These are phyloP conservation scores for Chroicocephalus ridibundus DNA, from an alignment of 2,113 vertebrate genomes.

Conservation along the genomic window DNA sequence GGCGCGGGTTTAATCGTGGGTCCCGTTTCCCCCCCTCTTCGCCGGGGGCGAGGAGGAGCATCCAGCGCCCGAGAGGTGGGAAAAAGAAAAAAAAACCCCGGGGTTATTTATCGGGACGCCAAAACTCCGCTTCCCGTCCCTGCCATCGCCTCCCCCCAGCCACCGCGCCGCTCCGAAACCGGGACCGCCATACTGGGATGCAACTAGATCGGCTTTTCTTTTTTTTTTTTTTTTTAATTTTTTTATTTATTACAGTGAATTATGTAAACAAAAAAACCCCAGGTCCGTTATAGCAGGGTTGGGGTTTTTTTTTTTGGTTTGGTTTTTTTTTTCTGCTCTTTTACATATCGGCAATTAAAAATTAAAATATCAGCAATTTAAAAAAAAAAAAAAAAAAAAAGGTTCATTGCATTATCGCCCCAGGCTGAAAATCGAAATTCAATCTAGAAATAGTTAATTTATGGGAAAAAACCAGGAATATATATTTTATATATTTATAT, in stretches of 20 bases:
- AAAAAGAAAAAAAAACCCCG: neutral
- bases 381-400: neutral
- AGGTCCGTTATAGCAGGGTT: neutral
- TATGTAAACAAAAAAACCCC: conserved; percentile 28
- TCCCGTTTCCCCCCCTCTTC: too few species aligned
- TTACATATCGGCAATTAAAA: conserved; percentile 13
- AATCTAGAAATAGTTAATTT: conserved; percentile 76
- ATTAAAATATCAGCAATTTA: conserved; percentile 45
- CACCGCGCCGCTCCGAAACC: neutral
- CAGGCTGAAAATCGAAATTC: conserved; percentile 65
- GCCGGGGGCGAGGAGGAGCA: neutral
- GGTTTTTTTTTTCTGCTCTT: neutral
- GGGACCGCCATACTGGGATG: neutral
- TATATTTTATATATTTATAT: neutral
- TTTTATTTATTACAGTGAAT: conserved; percentile 13
- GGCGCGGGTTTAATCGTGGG: neutral
- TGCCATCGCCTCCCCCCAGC: fast-evolving
- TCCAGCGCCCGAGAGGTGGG: neutral
- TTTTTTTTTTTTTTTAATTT: neutral
- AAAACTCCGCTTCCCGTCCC: neutral
- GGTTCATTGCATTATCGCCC: conserved; percentile 71
- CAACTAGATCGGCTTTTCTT: neutral
- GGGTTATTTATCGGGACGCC: neutral
- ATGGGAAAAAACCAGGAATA: conserved; percentile 62
- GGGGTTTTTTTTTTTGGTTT: neutral